Conservation (phyloP, 2,888 invertebrate genomes). For the Aspidiotus rigidus region DNA sequence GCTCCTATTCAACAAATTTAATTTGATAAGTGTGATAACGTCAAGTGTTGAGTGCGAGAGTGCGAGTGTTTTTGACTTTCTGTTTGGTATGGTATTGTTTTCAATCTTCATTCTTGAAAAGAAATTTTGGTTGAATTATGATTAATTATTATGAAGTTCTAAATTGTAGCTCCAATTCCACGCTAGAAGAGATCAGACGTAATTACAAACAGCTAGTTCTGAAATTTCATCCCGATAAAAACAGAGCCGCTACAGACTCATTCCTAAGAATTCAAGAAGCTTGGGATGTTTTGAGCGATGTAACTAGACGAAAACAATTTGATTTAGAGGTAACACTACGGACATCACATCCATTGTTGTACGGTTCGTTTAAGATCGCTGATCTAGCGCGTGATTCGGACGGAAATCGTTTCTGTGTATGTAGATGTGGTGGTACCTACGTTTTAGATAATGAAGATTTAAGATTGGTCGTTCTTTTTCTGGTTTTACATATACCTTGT, state of each 20-base stretch:
- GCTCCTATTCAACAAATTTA: too few species aligned
- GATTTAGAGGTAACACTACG: not conserved
- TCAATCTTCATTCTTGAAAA: too few species aligned
- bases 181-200: not conserved
- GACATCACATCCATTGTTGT: not conserved
- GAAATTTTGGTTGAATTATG: not conserved
- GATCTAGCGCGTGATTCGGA: not conserved
- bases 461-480: not conserved
- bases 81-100: too few species aligned
- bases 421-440: not conserved
- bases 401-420: not conserved
- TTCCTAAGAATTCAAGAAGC: not conserved
- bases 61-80: too few species aligned
- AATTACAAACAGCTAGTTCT: not conserved
- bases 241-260: not conserved
- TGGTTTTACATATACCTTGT: not conserved
- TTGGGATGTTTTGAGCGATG: not conserved
- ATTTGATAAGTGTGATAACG: too few species aligned
- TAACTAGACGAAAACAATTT: not conserved
- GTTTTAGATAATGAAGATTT: not conserved
- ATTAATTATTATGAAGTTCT: not conserved
- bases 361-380: not conserved
- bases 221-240: not conserved
- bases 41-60: too few species aligned
- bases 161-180: not conserved